Percentiles rank a stretch among this genome's conserved stretches.
Evolutionary conservation across 2,797 vertebrate genomes (phyloP).

Genomic region (Sebastes ruberrimus): DNA sequence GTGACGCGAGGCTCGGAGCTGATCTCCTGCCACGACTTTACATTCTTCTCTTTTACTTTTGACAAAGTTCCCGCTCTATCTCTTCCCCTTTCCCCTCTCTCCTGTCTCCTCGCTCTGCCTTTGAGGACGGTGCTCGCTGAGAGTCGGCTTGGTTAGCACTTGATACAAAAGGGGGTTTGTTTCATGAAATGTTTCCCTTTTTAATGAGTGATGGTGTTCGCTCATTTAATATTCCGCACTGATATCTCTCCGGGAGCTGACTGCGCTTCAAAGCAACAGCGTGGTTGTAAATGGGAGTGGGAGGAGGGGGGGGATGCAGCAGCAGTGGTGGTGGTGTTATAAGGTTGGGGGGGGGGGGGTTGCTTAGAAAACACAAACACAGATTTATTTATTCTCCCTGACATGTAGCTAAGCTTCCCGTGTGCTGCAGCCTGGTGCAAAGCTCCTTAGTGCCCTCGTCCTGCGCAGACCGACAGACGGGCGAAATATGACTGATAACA

Average conservation of each 20-base stretch:
- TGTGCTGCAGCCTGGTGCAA: slow-evolving; percentile 61
- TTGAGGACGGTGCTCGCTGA: slow-evolving; percentile 47
- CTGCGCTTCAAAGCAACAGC: slow-evolving; percentile 75
- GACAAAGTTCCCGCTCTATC: slow-evolving; percentile 6
- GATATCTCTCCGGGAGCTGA: slow-evolving; percentile 73
- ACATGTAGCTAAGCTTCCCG: slow-evolving; percentile 70
- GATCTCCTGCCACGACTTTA: slow-evolving; percentile 46
- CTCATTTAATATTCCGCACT: slow-evolving; percentile 79
- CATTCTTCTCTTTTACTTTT: slow-evolving; percentile 34
- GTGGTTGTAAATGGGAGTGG: slow-evolving; percentile 69
- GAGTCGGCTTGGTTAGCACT: slow-evolving; percentile 45
- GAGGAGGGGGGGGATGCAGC: neutral
- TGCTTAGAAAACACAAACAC: slow-evolving; percentile 76
- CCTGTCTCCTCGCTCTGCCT: slow-evolving; percentile 37
- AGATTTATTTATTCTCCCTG: slow-evolving; percentile 79
- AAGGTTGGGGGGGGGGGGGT: neutral
- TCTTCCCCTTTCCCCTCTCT: slow-evolving; percentile 5
- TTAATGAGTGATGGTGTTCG: slow-evolving; percentile 80
- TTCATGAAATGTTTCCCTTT: slow-evolving; percentile 78
- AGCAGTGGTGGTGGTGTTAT: neutral
- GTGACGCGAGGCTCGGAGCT: slow-evolving; percentile 24
- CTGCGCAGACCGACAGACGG: slow-evolving; percentile 47
- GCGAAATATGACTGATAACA: slow-evolving; percentile 64
- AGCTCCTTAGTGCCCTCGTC: slow-evolving; percentile 73
- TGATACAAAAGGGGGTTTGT: slow-evolving; percentile 78